phyloP scores from a whole-genome alignment of 2,888 invertebrate species.

The Drepanosiphum platanoidis region DNA sequence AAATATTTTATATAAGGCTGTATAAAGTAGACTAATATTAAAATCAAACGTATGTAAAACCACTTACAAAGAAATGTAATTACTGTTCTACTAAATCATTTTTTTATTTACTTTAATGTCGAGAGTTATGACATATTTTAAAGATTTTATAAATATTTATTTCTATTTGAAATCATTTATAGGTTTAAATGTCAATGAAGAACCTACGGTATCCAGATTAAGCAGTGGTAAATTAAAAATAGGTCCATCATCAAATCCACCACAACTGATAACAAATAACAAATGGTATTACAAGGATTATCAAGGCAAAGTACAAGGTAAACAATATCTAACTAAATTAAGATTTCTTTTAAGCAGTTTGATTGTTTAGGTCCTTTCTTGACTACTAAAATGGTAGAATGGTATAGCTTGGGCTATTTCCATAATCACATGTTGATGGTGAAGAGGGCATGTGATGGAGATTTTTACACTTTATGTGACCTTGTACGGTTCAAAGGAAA shows the following conservation, averaged over 20 bases:
- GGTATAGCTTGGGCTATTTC: conserved; percentile 96
- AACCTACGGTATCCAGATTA: conserved; percentile 56
- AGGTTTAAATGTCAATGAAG: conserved; percentile 60
- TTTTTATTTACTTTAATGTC: too few species aligned
- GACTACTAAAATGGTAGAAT: conserved; percentile 93
- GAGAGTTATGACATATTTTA: too few species aligned
- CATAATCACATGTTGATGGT: conserved; percentile 77
- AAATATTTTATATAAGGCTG: background rate
- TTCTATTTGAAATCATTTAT: background rate
- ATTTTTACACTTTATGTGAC: conserved; percentile 83
- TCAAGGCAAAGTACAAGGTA: conserved; percentile 78
- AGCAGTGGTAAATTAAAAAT: conserved; percentile 58
- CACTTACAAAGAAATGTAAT: background rate
- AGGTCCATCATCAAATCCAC: conserved; percentile 35
- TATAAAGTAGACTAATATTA: too few species aligned
- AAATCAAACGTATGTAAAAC: too few species aligned
- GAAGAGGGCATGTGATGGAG: conserved; percentile 83
- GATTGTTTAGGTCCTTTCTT: conserved; percentile 78
- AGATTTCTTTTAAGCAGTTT: background rate
- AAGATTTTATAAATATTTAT: too few species aligned
- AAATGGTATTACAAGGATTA: conserved; percentile 97
- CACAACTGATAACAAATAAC: conserved; percentile 66
- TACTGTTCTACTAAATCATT: too few species aligned
- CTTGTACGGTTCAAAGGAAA: conserved; percentile 77
- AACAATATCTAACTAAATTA: background rate